phyloP scores from a whole-genome alignment of 1,140 invertebrate genomes.

The Trissolcus basalis region DNA sequence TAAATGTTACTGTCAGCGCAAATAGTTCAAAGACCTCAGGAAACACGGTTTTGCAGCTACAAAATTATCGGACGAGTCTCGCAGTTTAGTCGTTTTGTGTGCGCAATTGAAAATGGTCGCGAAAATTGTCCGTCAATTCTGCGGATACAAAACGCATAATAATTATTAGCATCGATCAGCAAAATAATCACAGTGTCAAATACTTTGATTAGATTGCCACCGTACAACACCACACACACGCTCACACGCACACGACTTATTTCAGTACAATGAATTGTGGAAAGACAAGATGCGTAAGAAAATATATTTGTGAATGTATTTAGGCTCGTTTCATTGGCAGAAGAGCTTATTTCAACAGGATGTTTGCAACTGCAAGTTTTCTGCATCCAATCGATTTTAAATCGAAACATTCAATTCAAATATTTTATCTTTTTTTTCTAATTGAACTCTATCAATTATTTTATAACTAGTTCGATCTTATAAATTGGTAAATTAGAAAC shows the following conservation, averaged over 20 bases:
- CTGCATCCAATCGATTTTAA: conserved; percentile 11
- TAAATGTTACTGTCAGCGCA: too few relatives aligned
- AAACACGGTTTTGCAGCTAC: too few relatives aligned
- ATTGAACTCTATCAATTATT: too few relatives aligned
- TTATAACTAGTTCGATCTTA: too few relatives aligned
- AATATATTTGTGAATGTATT: conserved; percentile 59
- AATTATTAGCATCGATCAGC: too few relatives aligned
- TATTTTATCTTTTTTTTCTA: too few relatives aligned
- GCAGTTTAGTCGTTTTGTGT: too few relatives aligned
- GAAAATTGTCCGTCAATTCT: not conserved
- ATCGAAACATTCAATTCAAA: too few relatives aligned
- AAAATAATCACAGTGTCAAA: conserved; percentile 52
- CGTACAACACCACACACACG: conserved; percentile 45
- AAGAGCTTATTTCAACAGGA: conserved; percentile 50
- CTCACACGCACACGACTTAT: conserved; percentile 33
- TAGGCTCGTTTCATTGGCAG: conserved; percentile 51
- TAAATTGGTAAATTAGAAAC: too few relatives aligned
- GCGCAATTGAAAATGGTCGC: too few relatives aligned
- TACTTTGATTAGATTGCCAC: conserved; percentile 53
- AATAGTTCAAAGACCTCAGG: too few relatives aligned
- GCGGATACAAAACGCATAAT: conserved; percentile 13
- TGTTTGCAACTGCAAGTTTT: conserved; percentile 44
- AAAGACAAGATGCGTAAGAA: conserved; percentile 57
- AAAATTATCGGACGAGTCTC: too few relatives aligned
- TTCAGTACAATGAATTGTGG: conserved; percentile 51